Percentiles rank a stretch among this genome's conserved stretches.
Conservation (phyloP, 1,140 invertebrate species). For the Portunus trituberculatus region DNA sequence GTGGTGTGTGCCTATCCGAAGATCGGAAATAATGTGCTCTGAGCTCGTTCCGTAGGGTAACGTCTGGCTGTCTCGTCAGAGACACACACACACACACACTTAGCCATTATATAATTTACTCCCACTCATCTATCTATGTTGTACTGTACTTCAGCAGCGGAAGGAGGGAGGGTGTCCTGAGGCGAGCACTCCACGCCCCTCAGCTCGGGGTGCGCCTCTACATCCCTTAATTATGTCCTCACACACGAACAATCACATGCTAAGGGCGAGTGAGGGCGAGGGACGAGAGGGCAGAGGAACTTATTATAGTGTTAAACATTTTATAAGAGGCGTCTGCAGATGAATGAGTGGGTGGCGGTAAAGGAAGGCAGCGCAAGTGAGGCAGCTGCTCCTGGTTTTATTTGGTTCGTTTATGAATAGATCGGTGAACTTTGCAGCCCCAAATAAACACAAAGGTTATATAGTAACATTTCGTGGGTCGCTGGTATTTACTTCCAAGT, state of each 20-base stretch:
- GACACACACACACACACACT: too few species aligned
- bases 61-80: too few species aligned
- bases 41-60: too few species aligned
- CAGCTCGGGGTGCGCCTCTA: neutral
- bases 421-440: too few species aligned
- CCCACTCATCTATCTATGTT: neutral
- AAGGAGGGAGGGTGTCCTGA: neutral
- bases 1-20: too few species aligned
- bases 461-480: too few species aligned
- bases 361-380: neutral
- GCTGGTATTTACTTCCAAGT: too few species aligned
- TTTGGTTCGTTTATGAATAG: too few species aligned
- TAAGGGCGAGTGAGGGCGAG: neutral
- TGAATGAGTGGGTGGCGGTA: neutral
- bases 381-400: too few species aligned
- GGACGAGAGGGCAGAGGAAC: neutral
- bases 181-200: neutral
- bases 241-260: neutral
- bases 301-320: neutral
- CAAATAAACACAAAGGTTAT: too few species aligned
- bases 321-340: neutral
- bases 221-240: constrained; percentile 33
- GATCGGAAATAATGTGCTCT: too few species aligned
- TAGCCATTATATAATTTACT: neutral
- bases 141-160: neutral